Conservation (phyloP, 2,888 invertebrate species). For the Rotaria socialis region DNA sequence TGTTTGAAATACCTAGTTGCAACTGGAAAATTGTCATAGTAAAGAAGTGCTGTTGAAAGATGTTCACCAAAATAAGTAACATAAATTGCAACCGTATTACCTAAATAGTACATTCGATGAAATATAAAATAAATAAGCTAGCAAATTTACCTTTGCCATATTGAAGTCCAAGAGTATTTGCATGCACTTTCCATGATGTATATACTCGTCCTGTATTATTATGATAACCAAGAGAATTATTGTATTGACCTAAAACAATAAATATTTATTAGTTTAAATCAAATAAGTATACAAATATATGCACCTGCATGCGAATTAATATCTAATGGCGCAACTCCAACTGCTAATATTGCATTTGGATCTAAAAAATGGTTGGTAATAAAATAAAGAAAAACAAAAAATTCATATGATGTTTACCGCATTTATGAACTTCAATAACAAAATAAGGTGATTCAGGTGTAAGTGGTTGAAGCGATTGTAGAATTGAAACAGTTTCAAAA, state of each 20-base stretch:
- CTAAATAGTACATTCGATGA: conserved; percentile 48
- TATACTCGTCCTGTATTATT: conserved; percentile 53
- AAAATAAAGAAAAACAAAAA: no score
- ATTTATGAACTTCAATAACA: conserved; percentile 10
- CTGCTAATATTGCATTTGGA: conserved; percentile 5
- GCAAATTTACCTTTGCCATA: conserved; percentile 52
- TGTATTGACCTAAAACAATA: conserved; percentile 53
- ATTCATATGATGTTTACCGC: background rate
- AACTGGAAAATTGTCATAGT: conserved; percentile 54
- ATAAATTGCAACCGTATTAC: conserved; percentile 54
- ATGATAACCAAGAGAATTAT: conserved; percentile 55
- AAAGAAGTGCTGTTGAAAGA: conserved; percentile 54
- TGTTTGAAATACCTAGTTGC: conserved; percentile 50
- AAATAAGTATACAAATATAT: no score
- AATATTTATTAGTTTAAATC: no score
- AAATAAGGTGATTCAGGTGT: conserved; percentile 32
- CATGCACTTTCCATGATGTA: conserved; percentile 52
- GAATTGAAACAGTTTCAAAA: background rate
- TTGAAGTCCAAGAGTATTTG: conserved; percentile 53
- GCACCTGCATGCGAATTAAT: background rate
- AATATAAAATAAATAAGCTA: background rate
- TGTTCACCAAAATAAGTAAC: conserved; percentile 54
- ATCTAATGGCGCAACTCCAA: background rate
- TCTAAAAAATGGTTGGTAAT: background rate
- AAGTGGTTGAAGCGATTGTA: conserved; percentile 21